Evolutionary conservation across 2,888 invertebrate species (phyloP), one percentile per base, ranked within the genome.

Genomic region (Pyrgus malvae): DNA sequence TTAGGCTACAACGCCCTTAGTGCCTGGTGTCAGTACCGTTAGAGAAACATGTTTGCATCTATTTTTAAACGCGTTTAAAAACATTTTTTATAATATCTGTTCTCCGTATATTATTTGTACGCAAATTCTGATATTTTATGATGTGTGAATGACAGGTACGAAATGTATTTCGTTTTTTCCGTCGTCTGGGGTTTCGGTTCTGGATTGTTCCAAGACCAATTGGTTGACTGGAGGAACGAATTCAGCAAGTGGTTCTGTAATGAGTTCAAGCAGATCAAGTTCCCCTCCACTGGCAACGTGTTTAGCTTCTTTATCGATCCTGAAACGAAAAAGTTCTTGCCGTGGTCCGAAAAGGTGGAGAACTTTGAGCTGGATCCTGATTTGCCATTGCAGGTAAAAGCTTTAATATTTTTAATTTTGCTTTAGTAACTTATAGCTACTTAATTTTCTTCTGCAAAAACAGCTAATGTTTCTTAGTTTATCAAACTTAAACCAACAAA

Each of bases 141-240:
- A n/a, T n/a, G n/a, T n/a, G n/a, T 33, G 2, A 17, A 31, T 27
- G 31, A 9, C 59, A 92, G 92, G 92, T 96, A 96, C 73, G 98
- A 99, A 86, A 93, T 95, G 6, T 98, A 98, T 80, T 99, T 98
- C 83, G 97, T 94, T 0, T 98, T 98, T 76, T 93, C 95, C 23
- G 92, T 94, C 50, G 92, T 98, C 17, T 98, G 98, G 98, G 97
- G 98, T 0, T 99, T 98, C 73, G 98, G 98, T 1, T 97, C 98
- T 0, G 94, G 95, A 0, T 92, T 96, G 55, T 98, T 96, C 80
- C 97, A 97, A 91, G 98, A 98, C 87, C 95, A 97, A 90, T 88
- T 97, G 35, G 92, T 95, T 2, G 98, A 98, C 77, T 97, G 98
- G 94, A 93, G 98, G 37, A 95, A 95, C 65, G 98, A 98, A 74